Base-by-base conservation (phyloP, 2,888 invertebrate species). In the Synanthedon andrenaeformis region DNA sequence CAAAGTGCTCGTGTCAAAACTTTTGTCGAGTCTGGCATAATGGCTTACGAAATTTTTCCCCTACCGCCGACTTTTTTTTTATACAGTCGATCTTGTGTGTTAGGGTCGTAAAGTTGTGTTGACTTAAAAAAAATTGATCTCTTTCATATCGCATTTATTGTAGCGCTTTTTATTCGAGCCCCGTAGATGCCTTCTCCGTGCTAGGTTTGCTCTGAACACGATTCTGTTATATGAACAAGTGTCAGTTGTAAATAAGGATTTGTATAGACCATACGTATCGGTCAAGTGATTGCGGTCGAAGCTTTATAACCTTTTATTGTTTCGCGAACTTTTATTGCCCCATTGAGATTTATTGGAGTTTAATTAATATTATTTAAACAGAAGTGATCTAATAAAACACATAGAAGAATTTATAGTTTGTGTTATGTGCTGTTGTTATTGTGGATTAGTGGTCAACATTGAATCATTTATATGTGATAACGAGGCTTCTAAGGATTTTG, bases 241-340 rank as follows among this genome's bases (percentile, higher is more conserved):
- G 86, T 79, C 88, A 88, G 88, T 88, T 82, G 86, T 87, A 86
- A 87, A 84, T 86, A 88, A 86, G 88, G 79, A 82, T 85, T 84
- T 84, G 88, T 85, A 82, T 85, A 82, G 86, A 74, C 79, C 76
- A 82, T 81, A 88, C 88, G 88, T 84, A 82, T 81, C 79, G 77
- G 68, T 72, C 75, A 77, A 72, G 81, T 82, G 79, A 70, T 70
- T 73, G 76, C 75, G 67, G 66, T 64, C 62, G 58, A 63, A 72
- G 69, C 68, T 76, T 72, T 70, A 72, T 71, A 68, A 70, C 64
- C 60, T 59, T 60, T 69, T 71, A 67, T 72, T 71, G 35, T 66
- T 58, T 66, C 67, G 62, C 62, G 64, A 68, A 71, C 23, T 49
- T 49, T 8, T 17, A 51, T 13, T 51, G 28, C 41, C 23, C 49